These are phyloP conservation scores for Melolontha melolontha DNA, from an alignment of 2,888 invertebrate species.

Conservation along the genomic window DNA sequence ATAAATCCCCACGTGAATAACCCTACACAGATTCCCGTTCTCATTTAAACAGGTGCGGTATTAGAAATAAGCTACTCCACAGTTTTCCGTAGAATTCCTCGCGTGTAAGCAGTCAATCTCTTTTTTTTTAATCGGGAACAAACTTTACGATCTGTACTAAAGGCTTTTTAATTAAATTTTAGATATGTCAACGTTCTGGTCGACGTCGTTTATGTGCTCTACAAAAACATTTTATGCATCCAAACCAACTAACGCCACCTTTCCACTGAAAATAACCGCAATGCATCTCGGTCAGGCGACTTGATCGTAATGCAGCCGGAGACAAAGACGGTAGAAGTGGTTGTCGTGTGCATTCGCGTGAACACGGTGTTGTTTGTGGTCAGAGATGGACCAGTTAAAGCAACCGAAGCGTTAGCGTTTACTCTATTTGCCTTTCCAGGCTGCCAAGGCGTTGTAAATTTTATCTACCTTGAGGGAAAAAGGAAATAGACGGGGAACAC, in stretches of 20 bases:
- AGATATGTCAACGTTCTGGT: slow-evolving; percentile 19
- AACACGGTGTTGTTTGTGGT: slow-evolving; percentile 1
- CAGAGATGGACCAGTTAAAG: slow-evolving; percentile 23
- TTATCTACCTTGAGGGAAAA: slow-evolving; percentile 34
- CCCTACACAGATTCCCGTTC: no score
- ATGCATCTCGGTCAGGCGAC: neutral
- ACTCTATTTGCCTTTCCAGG: slow-evolving; percentile 28
- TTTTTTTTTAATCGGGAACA: slow-evolving; percentile 2
- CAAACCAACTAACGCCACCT: neutral
- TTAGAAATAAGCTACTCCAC: no score
- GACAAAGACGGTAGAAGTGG: neutral
- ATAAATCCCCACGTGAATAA: no score
- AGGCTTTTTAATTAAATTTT: slow-evolving; percentile 30
- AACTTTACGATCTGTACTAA: slow-evolving; percentile 14
- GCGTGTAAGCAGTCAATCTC: no score
- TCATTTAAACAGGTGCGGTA: no score
- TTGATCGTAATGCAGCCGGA: neutral
- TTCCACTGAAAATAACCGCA: neutral
- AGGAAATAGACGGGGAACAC: slow-evolving; percentile 18
- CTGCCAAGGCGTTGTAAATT: slow-evolving; percentile 34
- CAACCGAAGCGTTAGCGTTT: slow-evolving; percentile 27
- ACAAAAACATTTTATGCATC: slow-evolving; percentile 32
- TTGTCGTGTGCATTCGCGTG: slow-evolving; percentile 23
- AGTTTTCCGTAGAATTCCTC: no score
- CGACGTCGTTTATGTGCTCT: slow-evolving; percentile 14